Evolutionary conservation across 2,888 invertebrate genomes (phyloP).

Genomic region (Lasius fuliginosus): DNA sequence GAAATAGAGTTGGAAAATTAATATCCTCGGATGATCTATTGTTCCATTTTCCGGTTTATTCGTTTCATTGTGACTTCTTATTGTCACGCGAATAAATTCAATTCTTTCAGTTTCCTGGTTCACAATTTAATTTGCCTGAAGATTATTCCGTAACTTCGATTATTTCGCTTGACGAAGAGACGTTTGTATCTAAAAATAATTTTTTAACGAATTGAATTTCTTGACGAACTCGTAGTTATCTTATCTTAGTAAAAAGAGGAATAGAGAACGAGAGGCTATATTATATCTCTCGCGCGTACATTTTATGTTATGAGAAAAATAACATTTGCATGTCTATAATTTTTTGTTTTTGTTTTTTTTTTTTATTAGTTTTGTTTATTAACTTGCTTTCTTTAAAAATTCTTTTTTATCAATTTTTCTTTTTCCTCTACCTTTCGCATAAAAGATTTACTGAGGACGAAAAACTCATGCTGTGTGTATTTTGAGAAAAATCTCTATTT

Average conservation of each 20-base stretch:
- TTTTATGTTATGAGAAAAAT: background rate
- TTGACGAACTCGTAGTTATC: background rate
- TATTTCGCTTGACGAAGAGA: background rate
- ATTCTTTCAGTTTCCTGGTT: constrained; percentile 18
- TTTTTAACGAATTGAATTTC: background rate
- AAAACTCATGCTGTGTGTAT: background rate
- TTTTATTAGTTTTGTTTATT: background rate
- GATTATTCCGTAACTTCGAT: background rate
- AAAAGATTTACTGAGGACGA: background rate
- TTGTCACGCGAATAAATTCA: constrained; percentile 26
- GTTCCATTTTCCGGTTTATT: constrained; percentile 68
- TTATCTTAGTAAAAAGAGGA: background rate
- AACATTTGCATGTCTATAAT: background rate
- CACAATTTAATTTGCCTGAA: background rate
- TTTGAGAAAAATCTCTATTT: background rate
- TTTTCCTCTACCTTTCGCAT: background rate
- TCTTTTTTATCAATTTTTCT: background rate
- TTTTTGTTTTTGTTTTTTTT: background rate
- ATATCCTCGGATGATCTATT: constrained; percentile 69
- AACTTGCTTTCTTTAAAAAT: background rate
- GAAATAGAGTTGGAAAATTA: constrained; percentile 64
- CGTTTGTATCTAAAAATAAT: background rate
- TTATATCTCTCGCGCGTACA: background rate
- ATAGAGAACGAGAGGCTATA: background rate
- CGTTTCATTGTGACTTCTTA: constrained; percentile 38